Conservation (phyloP, 2,797 vertebrate species). For the Pseudomugil tenellus region DNA sequence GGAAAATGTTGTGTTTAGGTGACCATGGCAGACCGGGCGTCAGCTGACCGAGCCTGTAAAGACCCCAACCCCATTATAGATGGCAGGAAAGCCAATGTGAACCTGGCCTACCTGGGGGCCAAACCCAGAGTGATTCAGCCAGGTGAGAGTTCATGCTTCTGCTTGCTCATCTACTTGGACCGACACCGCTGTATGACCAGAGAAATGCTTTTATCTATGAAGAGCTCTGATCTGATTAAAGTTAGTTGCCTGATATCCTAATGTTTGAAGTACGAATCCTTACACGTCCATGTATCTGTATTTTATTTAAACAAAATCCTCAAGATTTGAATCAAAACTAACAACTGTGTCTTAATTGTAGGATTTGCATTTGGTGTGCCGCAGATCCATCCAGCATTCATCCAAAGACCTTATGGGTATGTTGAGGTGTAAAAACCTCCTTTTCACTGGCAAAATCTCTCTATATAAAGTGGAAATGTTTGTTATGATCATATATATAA, state of each 20-base stretch:
- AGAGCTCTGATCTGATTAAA: neutral
- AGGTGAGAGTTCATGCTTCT: constrained; percentile 82
- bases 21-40: constrained; percentile 95
- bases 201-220: constrained; percentile 18
- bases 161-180: neutral
- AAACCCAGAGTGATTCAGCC: constrained; percentile 97
- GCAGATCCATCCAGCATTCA: constrained; percentile 97
- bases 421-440: constrained; percentile 59
- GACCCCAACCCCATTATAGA: constrained; percentile 99
- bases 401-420: constrained; percentile 98
- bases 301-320: neutral
- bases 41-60: constrained; percentile 95
- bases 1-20: constrained; percentile 80
- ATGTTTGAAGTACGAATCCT: neutral
- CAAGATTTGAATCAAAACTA: neutral
- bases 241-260: neutral
- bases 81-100: constrained; percentile 97
- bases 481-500: constrained; percentile 2
- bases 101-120: constrained; percentile 96
- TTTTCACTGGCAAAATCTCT: constrained; percentile 21
- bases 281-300: too few relatives aligned
- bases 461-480: neutral
- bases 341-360: constrained; percentile 67
- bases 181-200: constrained; percentile 16
- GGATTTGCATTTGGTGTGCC: constrained; percentile 97